phyloP scores from a whole-genome alignment of 2,113 vertebrate genomes.

The Sturnus vulgaris region DNA sequence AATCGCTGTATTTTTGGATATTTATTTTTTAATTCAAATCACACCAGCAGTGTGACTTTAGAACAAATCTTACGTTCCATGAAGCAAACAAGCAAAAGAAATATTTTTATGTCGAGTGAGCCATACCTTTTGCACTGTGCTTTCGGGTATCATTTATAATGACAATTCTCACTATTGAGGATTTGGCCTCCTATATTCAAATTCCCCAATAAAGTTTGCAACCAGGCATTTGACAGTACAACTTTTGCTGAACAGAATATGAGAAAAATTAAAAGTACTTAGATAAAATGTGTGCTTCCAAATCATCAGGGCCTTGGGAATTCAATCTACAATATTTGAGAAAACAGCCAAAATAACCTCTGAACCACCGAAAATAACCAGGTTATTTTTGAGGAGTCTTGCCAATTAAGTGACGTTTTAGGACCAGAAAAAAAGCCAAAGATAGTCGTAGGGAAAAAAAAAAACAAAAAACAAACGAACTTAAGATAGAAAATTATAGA shows the following conservation, averaged over 20 bases:
- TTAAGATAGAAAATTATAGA: neutral
- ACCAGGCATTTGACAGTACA: neutral
- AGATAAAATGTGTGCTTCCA: neutral
- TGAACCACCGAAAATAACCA: neutral
- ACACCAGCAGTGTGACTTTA: neutral
- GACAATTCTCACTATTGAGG: accelerated
- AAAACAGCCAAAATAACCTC: neutral
- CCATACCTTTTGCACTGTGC: neutral
- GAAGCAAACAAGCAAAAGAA: neutral
- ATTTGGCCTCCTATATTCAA: neutral
- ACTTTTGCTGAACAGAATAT: neutral
- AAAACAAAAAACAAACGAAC: too few species aligned
- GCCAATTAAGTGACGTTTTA: neutral
- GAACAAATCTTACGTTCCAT: neutral
- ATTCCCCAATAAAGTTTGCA: neutral
- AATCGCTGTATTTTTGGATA: neutral
- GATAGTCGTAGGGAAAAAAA: neutral
- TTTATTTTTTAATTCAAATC: neutral
- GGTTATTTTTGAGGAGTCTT: neutral
- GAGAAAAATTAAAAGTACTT: neutral
- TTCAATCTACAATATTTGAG: neutral
- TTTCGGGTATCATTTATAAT: neutral
- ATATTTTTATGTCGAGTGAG: neutral
- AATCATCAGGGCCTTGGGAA: neutral
- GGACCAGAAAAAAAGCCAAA: neutral